Evolutionary conservation across 2,888 invertebrate genomes (phyloP), one percentile per base, ranked within the genome.

Genomic region (Tenthredo distinguenda): DNA sequence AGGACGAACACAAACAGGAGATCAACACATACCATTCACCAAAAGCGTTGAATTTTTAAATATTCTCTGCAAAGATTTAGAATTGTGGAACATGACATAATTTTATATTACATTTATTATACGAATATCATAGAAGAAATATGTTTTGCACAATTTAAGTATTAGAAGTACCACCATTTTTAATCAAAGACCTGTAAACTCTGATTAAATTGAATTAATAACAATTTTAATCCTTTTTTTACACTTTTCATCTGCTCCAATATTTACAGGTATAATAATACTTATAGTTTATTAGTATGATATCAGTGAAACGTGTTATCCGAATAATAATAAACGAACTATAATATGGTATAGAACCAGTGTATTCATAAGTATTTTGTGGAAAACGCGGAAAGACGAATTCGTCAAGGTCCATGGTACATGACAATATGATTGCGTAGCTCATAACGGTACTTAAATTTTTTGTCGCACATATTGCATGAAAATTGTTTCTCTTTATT

Each of bases 371-470:
- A 31, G 68, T 68, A 34, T 68, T 68, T 34, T 18, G 34, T 68
- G 12, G 2, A 62, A 55, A 55, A n/a, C n/a, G n/a, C n/a, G 7
- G 55, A n/a, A 55, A 7, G n/a, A n/a, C 7, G n/a, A 34, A 34
- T 34, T 18, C 5, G 12, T 68, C 55, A 77, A 55, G 77, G 50
- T 55, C 77, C 77, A 12, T 77, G 77, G 31, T 90, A 89, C 9
- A 90, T 88, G 4, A 86, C 83, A 34, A 94, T 91, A 89, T 94
- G 94, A 86, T 92, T 93, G 40, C 90, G 90, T 87, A 94, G 88
- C 86, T 94, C 93, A 87, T 93, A 93, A 87, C 93, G 91, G 86
- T 94, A 94, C 85, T 94, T 94, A 87, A 94, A 94, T 86, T 92
- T 92, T 72, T 91, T 92, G 9, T 92, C 89, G 88, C 94, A 94